These are phyloP conservation scores for Anguilla marmorata DNA, from an alignment of 2,797 vertebrate genomes.

Conservation along the genomic window DNA sequence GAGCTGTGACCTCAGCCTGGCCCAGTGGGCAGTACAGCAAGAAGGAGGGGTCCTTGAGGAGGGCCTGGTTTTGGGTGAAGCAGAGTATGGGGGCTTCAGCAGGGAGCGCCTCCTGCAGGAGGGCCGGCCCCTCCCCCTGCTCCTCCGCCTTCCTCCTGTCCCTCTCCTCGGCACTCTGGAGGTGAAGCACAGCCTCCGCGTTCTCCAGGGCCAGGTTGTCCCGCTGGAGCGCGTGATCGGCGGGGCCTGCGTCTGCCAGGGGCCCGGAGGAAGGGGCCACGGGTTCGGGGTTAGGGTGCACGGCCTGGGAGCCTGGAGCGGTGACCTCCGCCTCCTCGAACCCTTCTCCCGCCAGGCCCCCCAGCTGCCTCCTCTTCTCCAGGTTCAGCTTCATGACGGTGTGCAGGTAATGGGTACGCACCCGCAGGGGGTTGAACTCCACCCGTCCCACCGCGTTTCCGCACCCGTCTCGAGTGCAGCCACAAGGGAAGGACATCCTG, in stretches of 20 bases:
- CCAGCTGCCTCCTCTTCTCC: slow-evolving; percentile 80
- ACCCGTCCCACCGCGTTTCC: slow-evolving; percentile 88
- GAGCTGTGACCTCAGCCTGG: slow-evolving; percentile 62
- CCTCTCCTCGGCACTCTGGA: slow-evolving; percentile 92
- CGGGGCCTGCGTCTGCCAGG: slow-evolving; percentile 32
- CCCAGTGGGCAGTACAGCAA: slow-evolving; percentile 77
- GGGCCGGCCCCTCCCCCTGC: slow-evolving; percentile 70
- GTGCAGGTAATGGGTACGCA: slow-evolving; percentile 96
- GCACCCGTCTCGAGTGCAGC: slow-evolving; percentile 93
- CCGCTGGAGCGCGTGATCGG: slow-evolving; percentile 64
- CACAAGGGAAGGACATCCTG: slow-evolving; percentile 94
- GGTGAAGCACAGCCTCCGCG: slow-evolving; percentile 90
- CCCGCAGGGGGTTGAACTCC: slow-evolving; percentile 95
- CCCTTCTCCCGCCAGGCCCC: slow-evolving; percentile 49
- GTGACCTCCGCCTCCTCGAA: background rate
- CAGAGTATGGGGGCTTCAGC: slow-evolving; percentile 83
- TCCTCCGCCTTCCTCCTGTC: slow-evolving; percentile 83
- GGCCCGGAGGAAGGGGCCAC: slow-evolving; percentile 25
- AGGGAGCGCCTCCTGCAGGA: slow-evolving; percentile 85
- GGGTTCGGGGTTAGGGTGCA: background rate
- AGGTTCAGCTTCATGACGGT: slow-evolving; percentile 97
- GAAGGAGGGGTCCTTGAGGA: slow-evolving; percentile 68
- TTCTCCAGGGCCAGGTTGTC: slow-evolving; percentile 78
- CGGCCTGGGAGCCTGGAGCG: slow-evolving; percentile 48
- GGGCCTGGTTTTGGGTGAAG: slow-evolving; percentile 74